phyloP scores from a whole-genome alignment of 2,888 invertebrate species.

The Ariolimax columbianus region DNA sequence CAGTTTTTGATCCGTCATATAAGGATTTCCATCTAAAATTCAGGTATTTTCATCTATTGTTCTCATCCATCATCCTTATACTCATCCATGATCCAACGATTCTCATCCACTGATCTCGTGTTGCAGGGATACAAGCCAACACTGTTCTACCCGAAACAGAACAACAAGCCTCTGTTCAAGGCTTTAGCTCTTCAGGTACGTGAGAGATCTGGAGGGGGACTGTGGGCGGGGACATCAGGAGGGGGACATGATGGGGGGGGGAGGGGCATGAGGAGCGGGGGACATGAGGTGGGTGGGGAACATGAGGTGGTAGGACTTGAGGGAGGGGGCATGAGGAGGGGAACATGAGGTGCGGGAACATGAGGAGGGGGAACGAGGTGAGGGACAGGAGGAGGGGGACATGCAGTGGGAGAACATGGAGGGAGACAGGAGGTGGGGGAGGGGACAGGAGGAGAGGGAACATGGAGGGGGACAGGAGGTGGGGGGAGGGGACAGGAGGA shows the following conservation, averaged over 20 bases:
- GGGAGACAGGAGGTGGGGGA: neutral
- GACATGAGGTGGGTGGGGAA: neutral
- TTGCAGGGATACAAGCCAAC: constrained; percentile 86
- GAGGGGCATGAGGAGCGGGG: neutral
- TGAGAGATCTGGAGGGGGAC: neutral
- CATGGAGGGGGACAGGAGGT: neutral
- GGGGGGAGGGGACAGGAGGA: neutral
- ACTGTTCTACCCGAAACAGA: constrained; percentile 91
- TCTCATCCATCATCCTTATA: too few relatives aligned
- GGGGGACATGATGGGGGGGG: neutral
- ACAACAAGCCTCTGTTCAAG: constrained; percentile 88
- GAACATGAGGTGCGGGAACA: too few relatives aligned
- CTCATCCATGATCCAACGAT: too few relatives aligned
- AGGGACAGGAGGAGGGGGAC: too few relatives aligned
- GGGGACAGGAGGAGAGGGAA: neutral
- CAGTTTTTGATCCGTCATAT: too few relatives aligned
- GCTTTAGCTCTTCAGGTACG: constrained; percentile 82
- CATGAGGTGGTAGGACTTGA: neutral
- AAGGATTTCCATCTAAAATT: too few relatives aligned
- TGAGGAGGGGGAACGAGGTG: too few relatives aligned
- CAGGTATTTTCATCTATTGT: too few relatives aligned
- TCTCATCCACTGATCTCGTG: neutral
- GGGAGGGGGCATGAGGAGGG: too few relatives aligned
- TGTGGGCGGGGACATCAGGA: neutral
- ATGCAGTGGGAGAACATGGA: too few relatives aligned